These are phyloP conservation scores for Prinia subflava DNA, from an alignment of 2,113 vertebrate species.

Conservation along the genomic window DNA sequence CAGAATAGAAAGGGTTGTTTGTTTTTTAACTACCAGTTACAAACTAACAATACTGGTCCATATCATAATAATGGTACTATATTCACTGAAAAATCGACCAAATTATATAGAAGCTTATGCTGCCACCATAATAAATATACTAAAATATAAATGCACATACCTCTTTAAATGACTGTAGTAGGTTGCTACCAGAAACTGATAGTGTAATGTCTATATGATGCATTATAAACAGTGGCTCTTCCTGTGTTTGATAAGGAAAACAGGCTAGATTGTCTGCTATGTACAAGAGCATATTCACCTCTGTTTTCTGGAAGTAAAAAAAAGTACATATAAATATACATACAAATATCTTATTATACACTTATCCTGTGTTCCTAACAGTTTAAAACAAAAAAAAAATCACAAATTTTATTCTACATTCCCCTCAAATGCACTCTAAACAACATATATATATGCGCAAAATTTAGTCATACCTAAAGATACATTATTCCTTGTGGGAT, in stretches of 20 bases:
- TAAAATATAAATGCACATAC: constrained; percentile 71
- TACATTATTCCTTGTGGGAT: no score
- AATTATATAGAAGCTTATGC: background rate
- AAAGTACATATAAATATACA: background rate
- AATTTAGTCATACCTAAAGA: background rate
- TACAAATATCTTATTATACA: background rate
- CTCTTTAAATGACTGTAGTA: constrained; percentile 98
- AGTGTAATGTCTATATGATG: constrained; percentile 99
- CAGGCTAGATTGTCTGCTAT: constrained; percentile 97
- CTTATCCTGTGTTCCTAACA: background rate
- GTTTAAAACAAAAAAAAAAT: background rate
- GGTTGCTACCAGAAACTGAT: constrained; percentile 97
- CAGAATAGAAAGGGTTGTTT: background rate
- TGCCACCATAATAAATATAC: background rate
- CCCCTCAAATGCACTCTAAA: background rate
- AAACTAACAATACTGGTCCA: background rate
- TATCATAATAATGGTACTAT: background rate
- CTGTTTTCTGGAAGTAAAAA: constrained; percentile 82
- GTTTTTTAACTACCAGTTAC: background rate
- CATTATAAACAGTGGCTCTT: constrained; percentile 99
- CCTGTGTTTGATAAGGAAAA: constrained; percentile 97
- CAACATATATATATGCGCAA: background rate
- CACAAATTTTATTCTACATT: background rate
- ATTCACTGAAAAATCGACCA: background rate
- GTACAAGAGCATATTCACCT: constrained; percentile 97